Conservation (phyloP, 2,797 vertebrate genomes). For the Ibycter americanus region DNA sequence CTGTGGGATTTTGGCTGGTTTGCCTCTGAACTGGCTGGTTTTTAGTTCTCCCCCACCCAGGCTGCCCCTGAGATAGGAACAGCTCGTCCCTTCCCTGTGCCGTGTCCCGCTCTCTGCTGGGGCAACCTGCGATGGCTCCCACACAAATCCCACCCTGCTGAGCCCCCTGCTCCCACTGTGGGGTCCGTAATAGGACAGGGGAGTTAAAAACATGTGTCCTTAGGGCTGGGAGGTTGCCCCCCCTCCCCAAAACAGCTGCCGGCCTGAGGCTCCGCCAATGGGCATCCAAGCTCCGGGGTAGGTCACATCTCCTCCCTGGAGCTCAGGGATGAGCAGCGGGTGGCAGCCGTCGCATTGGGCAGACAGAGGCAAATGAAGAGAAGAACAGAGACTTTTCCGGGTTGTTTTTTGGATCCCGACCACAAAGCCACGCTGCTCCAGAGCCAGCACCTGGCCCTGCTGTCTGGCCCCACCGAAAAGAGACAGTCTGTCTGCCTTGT, state of each 20-base stretch:
- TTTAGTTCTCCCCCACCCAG: not conserved
- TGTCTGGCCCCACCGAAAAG: conserved; percentile 40
- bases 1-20: not conserved
- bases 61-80: not conserved
- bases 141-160: not conserved
- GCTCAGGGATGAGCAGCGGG: not conserved
- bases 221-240: not conserved
- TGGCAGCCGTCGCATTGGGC: rapidly evolving
- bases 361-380: not conserved
- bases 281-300: not conserved
- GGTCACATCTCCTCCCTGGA: not conserved
- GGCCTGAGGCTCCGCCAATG: not conserved
- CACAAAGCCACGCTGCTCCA: not conserved
- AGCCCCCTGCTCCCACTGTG: not conserved
- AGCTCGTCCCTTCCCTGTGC: not conserved
- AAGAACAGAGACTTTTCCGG: not conserved
- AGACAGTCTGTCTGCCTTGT: conserved; percentile 44
- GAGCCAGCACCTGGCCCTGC: not conserved
- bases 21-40: not conserved
- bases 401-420: not conserved
- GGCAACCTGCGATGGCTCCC: rapidly evolving
- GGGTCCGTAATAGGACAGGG: not conserved
- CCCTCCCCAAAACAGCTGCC: not conserved
- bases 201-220: not conserved
- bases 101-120: rapidly evolving